A percentile compares a stretch with the other conserved stretches of the same genome.
phyloP scores from a whole-genome alignment of 2,888 invertebrate species.

The Lobophora halterata region DNA sequence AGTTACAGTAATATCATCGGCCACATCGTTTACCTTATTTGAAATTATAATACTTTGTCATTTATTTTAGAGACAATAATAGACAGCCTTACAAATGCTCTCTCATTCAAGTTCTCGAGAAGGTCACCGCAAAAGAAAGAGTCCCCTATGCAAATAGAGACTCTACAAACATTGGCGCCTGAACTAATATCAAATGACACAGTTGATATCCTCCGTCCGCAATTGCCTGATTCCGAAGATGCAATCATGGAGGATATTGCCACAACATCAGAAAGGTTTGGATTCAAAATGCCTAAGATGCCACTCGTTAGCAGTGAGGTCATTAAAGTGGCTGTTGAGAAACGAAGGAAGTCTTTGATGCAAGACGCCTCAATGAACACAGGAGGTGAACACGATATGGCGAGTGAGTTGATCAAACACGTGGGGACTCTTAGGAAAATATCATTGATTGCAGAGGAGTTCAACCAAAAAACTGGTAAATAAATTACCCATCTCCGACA shows the following conservation, averaged over 20 bases:
- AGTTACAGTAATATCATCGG: slow-evolving; percentile 33
- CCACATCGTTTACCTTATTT: no score
- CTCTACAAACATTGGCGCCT: slow-evolving; percentile 54
- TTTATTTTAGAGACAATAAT: slow-evolving; percentile 59
- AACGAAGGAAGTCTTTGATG: slow-evolving; percentile 36
- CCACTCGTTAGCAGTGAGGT: slow-evolving; percentile 60
- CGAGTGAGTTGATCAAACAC: slow-evolving; percentile 60
- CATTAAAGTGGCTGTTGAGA: slow-evolving; percentile 49
- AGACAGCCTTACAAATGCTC: slow-evolving; percentile 61
- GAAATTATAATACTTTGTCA: no score
- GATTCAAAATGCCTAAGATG: slow-evolving; percentile 68
- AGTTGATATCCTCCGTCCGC: slow-evolving; percentile 35
- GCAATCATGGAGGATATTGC: slow-evolving; percentile 29
- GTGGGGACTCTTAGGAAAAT: slow-evolving; percentile 64
- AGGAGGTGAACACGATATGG: slow-evolving; percentile 57
- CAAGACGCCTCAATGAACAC: slow-evolving; percentile 61
- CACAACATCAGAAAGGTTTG: slow-evolving; percentile 22
- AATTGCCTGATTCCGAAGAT: slow-evolving; percentile 11
- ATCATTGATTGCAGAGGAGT: slow-evolving; percentile 73
- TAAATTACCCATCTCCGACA: not conserved
- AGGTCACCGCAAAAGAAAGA: slow-evolving; percentile 47
- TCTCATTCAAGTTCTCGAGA: slow-evolving; percentile 57
- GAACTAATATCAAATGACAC: slow-evolving; percentile 56
- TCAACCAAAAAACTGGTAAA: slow-evolving; percentile 73
- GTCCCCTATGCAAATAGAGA: slow-evolving; percentile 57